Evolutionary conservation across 2,797 vertebrate species (phyloP), one percentile per base, ranked within the genome.

Genomic region (Anas bahamensis): DNA sequence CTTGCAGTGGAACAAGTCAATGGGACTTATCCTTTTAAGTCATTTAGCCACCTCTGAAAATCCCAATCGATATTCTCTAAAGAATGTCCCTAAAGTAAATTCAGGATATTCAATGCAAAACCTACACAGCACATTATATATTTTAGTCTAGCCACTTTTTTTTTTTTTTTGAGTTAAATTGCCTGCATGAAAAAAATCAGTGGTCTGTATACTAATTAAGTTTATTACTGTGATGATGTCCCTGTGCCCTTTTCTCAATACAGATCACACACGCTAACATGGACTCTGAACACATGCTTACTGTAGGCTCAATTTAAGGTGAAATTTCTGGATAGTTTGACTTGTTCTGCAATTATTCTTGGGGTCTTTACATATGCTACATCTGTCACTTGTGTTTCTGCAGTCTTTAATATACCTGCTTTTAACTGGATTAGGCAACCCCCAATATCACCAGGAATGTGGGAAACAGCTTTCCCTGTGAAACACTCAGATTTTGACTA

Each of bases 11-110:
- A 90, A 64, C 9, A 60, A 79, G 86, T 81, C 89, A 83, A 63
- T 81, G 86, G 60, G 48, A 90, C 44, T 93, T 88, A 93, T 90
- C 87, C 60, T 89, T 89, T 80, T 57, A 94, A 94, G 73, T 78
- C 60, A 88, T 95, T 93, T 88, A 83, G 23, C 33, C n/a, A 83
- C 11, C 33, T n/a, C 56, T 84, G 82, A 93, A 95, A 93, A 91
- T 79, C 37, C 29, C 33, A 46, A 86, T 97, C 87, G 0, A 84
- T 88, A 76, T 35, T 63, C 42, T 71, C 26, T 86, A 57, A 91
- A 71, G 48, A 92, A 91, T 78, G 56, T 70, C 70, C 37, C 83
- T 73, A 64, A 85, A 95, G 60, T 71, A 92, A 95, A 94, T 79
- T 44, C 64, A 88, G 63, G 66, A 31, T 82, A 76, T 79, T 81